Evolutionary conservation across 2,113 vertebrate species (phyloP).

Genomic region (Pomatorhinus ruficollis): DNA sequence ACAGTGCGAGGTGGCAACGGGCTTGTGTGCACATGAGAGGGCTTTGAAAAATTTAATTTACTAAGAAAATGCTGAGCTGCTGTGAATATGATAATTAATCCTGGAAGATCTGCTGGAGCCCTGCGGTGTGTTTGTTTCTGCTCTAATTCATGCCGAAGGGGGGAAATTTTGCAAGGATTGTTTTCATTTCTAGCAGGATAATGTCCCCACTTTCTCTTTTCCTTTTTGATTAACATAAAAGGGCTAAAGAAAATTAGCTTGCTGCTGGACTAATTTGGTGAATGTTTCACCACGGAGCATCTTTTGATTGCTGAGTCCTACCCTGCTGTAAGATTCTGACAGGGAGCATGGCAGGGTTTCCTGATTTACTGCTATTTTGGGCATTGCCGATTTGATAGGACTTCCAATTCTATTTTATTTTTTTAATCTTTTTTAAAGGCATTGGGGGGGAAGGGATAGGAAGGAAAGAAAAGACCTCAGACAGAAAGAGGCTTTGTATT

Average conservation of each 20-base stretch:
- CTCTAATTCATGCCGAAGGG: neutral
- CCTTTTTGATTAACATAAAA: neutral
- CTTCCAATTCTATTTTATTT: neutral
- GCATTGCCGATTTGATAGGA: neutral
- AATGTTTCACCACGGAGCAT: neutral
- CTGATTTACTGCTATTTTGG: neutral
- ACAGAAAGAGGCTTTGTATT: slow-evolving; percentile 47
- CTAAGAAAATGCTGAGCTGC: neutral
- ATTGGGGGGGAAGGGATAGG: neutral
- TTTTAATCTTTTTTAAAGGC: neutral
- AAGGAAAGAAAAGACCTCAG: neutral
- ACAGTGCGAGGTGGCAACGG: neutral
- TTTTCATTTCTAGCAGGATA: slow-evolving; percentile 8
- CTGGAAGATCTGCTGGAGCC: slow-evolving; percentile 10
- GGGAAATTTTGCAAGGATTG: neutral
- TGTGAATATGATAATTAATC: neutral
- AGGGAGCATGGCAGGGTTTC: neutral
- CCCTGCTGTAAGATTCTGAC: neutral
- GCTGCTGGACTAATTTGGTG: neutral
- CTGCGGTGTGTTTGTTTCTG: neutral
- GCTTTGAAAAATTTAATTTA: neutral
- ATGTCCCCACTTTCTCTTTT: neutral
- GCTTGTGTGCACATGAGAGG: accelerated
- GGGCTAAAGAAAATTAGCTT: slow-evolving; percentile 12
- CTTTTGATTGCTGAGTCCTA: neutral